Conservation (phyloP, 2,888 invertebrate genomes). For the Polydesmus complanatus region DNA sequence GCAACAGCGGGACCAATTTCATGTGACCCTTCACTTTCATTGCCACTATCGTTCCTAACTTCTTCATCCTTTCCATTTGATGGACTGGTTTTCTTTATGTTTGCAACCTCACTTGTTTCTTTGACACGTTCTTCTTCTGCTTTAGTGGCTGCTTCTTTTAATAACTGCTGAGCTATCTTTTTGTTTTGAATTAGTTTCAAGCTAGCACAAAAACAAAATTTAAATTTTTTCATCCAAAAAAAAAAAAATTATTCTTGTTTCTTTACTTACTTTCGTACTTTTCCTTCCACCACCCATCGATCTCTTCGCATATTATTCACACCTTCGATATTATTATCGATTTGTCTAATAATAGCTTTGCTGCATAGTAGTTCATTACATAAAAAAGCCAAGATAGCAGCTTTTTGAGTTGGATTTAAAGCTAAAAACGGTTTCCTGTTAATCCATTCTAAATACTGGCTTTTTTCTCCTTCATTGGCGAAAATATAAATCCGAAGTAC, state of each 20-base stretch:
- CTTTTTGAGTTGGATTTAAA: slow-evolving; percentile 69
- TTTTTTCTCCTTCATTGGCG: slow-evolving; percentile 46
- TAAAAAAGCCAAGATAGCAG: slow-evolving; percentile 73
- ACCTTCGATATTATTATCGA: slow-evolving; percentile 74
- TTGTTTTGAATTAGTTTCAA: slow-evolving; percentile 56
- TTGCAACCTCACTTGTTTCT: neutral
- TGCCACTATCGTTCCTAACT: slow-evolving; percentile 45
- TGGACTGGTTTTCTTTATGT: neutral
- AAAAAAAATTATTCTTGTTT: neutral
- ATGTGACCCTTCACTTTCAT: slow-evolving; percentile 56
- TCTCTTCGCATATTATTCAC: slow-evolving; percentile 77
- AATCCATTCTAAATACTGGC: slow-evolving; percentile 49
- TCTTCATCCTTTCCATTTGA: slow-evolving; percentile 18
- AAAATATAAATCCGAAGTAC: slow-evolving; percentile 80
- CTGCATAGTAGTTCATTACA: slow-evolving; percentile 91
- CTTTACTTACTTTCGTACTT: slow-evolving; percentile 68
- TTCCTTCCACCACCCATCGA: slow-evolving; percentile 81
- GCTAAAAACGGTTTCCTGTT: slow-evolving; percentile 74
- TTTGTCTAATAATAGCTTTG: slow-evolving; percentile 69
- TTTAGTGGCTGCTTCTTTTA: slow-evolving; percentile 1
- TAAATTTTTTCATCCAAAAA: neutral
- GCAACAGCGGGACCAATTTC: slow-evolving; percentile 20
- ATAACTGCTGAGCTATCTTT: slow-evolving; percentile 48
- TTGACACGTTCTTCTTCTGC: neutral
- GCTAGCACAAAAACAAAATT: slow-evolving; percentile 33